These are phyloP conservation scores for Pygmarrhopalites habei DNA, from an alignment of 1,140 invertebrate species.

Conservation along the genomic window DNA sequence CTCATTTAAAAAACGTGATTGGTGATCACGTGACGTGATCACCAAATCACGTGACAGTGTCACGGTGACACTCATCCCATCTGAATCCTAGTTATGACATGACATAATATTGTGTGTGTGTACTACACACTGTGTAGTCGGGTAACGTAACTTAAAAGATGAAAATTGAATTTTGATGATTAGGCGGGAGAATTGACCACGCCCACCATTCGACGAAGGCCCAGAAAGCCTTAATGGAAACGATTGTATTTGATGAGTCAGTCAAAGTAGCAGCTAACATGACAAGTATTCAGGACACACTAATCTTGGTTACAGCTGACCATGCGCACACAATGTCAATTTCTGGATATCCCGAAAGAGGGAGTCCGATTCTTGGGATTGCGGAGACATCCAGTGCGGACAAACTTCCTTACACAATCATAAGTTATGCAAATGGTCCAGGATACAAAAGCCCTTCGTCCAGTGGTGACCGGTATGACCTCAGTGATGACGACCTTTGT, in stretches of 20 bases:
- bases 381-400: slow-evolving; percentile 59
- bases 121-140: not conserved
- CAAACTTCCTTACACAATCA: slow-evolving; percentile 59
- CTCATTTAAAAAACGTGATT: not conserved
- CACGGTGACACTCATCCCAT: not conserved
- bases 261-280: slow-evolving; percentile 59
- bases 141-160: not conserved
- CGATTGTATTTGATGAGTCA: slow-evolving; percentile 64
- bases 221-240: slow-evolving; percentile 68
- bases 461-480: slow-evolving; percentile 38
- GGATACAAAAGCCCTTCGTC: slow-evolving; percentile 49
- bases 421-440: slow-evolving; percentile 65
- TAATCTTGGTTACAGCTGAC: slow-evolving; percentile 71
- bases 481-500: slow-evolving; percentile 47
- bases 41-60: not conserved
- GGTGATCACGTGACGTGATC: not conserved
- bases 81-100: too few species aligned
- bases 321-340: slow-evolving; percentile 74
- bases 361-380: slow-evolving; percentile 12
- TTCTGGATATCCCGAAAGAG: slow-evolving; percentile 49
- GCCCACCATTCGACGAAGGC: slow-evolving; percentile 75
- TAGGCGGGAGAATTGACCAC: slow-evolving; percentile 75
- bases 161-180: not conserved
- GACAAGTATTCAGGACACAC: slow-evolving; percentile 62
- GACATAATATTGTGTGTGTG: too few species aligned